Evolutionary conservation across 2,888 invertebrate genomes (phyloP), one percentile per base, ranked within the genome.

Genomic region (Drosophila villosipedis): DNA sequence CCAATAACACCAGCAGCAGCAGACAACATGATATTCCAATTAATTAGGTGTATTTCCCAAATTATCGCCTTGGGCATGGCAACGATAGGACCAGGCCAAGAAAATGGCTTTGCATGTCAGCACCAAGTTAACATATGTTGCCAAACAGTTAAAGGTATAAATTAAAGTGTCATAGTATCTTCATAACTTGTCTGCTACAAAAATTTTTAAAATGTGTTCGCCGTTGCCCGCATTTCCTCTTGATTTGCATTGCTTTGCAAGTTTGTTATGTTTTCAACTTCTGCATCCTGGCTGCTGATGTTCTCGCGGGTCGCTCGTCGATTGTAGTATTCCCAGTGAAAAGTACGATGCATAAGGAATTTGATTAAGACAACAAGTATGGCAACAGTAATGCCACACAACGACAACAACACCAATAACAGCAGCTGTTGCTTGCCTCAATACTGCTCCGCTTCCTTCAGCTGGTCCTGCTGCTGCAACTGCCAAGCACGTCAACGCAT

Each of bases 201-300:
- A 76, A 70, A 73, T 78, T 76, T 66, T 76, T 66, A 49, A 54
- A 55, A 70, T 53, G 54, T 63, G 78, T 71, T 76, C 39, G 60
- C 74, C 72, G 70, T 58, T 59, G 47, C 31, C 82, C 80, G 78
- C 90, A 85, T 91, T 88, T 91, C 91, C 91, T 82, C 73, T 76
- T 87, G 80, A 90, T 90, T 91, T 91, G 90, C 85, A 85, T 85
- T 80, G 75, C 82, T 76, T 76, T 77, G 70, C 73, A 90, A 91
- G 85, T 91, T 91, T 91, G 90, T 91, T 89, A 77, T 91, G 86
- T 87, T 87, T 85, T 89, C 78, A 91, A 88, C 90, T 90, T 84
- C 75, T 79, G 87, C 81, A 82, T 84, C 82, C 86, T 90, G 84
- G 25, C 47, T 74, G 59, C 43, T 69, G 62, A 58, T 76, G 64